Evolutionary conservation across 2,888 invertebrate genomes (phyloP), one percentile per base, ranked within the genome.

Genomic region (Gryllus longicercus): DNA sequence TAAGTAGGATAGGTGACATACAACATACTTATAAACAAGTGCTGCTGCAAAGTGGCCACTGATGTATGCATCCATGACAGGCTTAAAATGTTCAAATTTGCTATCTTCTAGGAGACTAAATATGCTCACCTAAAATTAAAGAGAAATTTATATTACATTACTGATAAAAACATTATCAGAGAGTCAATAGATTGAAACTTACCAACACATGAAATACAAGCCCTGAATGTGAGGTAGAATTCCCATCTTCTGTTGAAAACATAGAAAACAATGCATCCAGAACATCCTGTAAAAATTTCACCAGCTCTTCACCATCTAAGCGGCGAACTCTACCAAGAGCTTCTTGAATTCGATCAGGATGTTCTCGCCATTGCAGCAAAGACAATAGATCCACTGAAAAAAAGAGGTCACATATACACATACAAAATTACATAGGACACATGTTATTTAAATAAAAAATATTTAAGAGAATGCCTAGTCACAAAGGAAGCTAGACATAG

Each of bases 31-130:
- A 88, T 97, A 97, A 23, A 97, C 97, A 18, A 98, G 89, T 0
- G 97, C 96, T 1, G 97, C 97, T 0, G 97, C 96, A 88, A 98
- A 98, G 87, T 97, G 97, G 83, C 95, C 95, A 84, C 94, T 94
- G 79, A 98, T 96, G 85, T 98, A 98, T 1, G 95, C 95, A 85
- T 98, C 96, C 87, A 98, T 92, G 0, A 98, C 96, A 0, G 97
- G 96, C 84, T 95, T 93, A 87, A 98, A 98, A 86, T 97, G 96
- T 86, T 97, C 96, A 87, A 97, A 98, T 84, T 97, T 95, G 80
- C 92, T 93, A 85, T 97, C 96, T 84, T 97, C 95, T 81, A 98
- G 88, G 25, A 97, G 88, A 85, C 95, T 95, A 87, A 98, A 95
- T 84, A 98, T 97, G 81, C 96, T 95, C 21, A 97, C 88, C 89